phyloP scores from a whole-genome alignment of 1,140 invertebrate species.

The Lucilia cuprina region DNA sequence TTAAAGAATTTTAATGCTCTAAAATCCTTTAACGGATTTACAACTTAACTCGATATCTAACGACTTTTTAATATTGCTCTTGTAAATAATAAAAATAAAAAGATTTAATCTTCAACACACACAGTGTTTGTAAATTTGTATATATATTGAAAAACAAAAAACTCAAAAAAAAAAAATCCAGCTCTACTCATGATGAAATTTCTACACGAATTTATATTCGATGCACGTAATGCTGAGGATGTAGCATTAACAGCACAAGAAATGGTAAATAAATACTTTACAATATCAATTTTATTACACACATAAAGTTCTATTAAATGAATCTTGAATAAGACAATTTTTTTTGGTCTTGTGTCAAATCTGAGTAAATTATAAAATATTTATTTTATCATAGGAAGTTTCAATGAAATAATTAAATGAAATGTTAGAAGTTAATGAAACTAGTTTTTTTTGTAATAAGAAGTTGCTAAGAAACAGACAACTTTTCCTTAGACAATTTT shows the following conservation, averaged over 20 bases:
- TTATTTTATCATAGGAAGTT: no score
- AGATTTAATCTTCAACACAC: no score
- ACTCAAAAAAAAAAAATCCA: background rate
- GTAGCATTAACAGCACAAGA: constrained; percentile 56
- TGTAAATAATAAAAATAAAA: no score
- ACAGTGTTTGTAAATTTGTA: background rate
- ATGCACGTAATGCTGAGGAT: constrained; percentile 56
- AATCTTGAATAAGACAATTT: no score
- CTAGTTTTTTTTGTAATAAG: no score
- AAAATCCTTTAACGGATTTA: background rate
- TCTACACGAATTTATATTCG: constrained; percentile 59
- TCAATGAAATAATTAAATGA: no score
- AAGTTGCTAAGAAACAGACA: no score
- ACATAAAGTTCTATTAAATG: background rate
- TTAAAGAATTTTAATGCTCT: background rate
- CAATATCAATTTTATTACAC: background rate
- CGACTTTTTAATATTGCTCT: no score
- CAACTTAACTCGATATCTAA: background rate
- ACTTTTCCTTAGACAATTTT: background rate
- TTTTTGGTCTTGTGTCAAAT: no score
- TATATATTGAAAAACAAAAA: background rate
- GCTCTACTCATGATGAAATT: constrained; percentile 59
- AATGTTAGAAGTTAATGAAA: no score
- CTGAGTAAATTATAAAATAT: no score
- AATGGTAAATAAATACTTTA: constrained; percentile 51